Evolutionary conservation across 2,888 invertebrate genomes (phyloP), one percentile per base, ranked within the genome.

Genomic region (Autographa gamma): DNA sequence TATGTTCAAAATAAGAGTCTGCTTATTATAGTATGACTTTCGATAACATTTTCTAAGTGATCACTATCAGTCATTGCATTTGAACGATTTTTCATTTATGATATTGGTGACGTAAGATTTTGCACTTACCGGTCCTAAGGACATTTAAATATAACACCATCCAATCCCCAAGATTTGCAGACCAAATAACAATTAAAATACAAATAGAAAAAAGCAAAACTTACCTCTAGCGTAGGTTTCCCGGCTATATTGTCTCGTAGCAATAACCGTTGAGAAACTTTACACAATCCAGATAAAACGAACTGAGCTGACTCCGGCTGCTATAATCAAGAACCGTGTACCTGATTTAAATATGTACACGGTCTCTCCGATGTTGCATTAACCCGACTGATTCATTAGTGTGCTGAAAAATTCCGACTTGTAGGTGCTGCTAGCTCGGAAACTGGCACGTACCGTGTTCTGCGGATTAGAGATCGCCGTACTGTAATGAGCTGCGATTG

Each of bases 261-360:
- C 80, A 80, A 83, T 83, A 84, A 84, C 81, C 74, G 69, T 81
- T 77, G 77, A 59, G 71, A 74, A 84, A 84, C 85, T 83, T 84
- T 83, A 74, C 73, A 82, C 82, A 79, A 83, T 83, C 83, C 80
- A 83, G 83, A 84, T 84, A 84, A 84, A 81, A 82, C 80, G 64
- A 25, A 74, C 79, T 76, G 43, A 74, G 63, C 69, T 79, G 80
- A 82, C 79, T 84, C 77, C 63, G 69, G 64, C 74, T 85, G 82
- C 77, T 83, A 84, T 91, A 92, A 92, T 92, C 91, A 91, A 89
- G 88, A 86, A 76, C 76, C 85, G 78, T 90, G 88, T 88, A 84
- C 82, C 91, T 90, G 90, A 92, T 93, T 92, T 92, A 87, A 92
- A 93, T 93, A 91, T 89, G 89, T 87, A 90, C 88, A 89, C 84